Evolutionary conservation across 2,113 vertebrate genomes (phyloP).

Genomic region (Chascanopsetta lugubris): DNA sequence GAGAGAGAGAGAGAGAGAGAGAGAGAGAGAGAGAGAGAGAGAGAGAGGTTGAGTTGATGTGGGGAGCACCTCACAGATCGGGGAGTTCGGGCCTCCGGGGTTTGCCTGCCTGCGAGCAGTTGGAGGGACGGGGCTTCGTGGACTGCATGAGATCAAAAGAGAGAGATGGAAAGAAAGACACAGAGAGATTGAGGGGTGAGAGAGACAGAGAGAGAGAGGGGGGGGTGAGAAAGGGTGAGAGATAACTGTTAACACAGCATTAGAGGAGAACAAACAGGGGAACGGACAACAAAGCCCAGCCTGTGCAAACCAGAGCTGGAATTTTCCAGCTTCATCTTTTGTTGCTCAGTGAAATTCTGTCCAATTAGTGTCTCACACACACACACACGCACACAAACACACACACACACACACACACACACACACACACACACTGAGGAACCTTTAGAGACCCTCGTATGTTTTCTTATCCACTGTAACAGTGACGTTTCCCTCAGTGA

Average conservation of each 20-base stretch:
- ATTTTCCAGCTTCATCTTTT: conserved; percentile 80
- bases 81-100: conserved; percentile 32
- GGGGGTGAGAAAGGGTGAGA: conserved; percentile 53
- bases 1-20: conserved; percentile 7
- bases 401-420: conserved; percentile 1
- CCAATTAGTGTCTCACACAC: conserved; percentile 76
- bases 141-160: conserved; percentile 24
- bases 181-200: conserved; percentile 1
- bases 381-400: conserved; percentile 25
- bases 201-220: conserved; percentile 41
- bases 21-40: conserved; percentile 18
- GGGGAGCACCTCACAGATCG: conserved; percentile 38
- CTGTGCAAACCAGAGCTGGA: conserved; percentile 78
- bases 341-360: conserved; percentile 77
- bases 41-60: conserved; percentile 14
- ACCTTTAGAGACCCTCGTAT: too few species aligned
- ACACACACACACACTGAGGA: not conserved
- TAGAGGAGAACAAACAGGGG: conserved; percentile 71
- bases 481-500: too few species aligned
- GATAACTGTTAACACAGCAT: conserved; percentile 82
- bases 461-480: too few species aligned
- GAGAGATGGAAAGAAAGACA: conserved; percentile 32
- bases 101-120: conserved; percentile 38
- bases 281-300: conserved; percentile 75
- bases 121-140: conserved; percentile 55